Conservation (phyloP, 1,140 invertebrate genomes). For the Saxidomus purpurata region DNA sequence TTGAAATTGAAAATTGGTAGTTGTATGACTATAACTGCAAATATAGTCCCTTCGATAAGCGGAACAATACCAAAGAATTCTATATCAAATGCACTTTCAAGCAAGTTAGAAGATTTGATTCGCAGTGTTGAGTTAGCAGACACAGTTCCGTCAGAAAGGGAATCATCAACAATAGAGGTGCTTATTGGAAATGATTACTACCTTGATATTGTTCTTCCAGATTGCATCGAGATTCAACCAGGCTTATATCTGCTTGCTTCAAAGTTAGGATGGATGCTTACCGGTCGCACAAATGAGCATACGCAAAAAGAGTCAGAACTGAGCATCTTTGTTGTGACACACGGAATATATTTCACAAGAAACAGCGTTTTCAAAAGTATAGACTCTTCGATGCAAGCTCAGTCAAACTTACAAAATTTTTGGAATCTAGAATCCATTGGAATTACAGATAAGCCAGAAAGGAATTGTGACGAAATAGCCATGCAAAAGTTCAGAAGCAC, state of each 20-base stretch:
- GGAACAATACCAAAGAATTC: background rate
- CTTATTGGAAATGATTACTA: conserved; percentile 17
- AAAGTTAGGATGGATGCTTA: background rate
- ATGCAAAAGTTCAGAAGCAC: background rate
- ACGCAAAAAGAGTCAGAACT: too few relatives aligned
- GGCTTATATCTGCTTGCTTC: conserved; percentile 10
- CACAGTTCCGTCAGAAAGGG: background rate
- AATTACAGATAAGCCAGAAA: background rate
- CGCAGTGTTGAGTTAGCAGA: conserved; percentile 4
- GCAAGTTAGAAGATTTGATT: background rate
- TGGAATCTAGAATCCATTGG: conserved; percentile 43
- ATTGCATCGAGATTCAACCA: background rate
- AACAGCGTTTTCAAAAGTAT: background rate
- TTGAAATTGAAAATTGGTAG: background rate
- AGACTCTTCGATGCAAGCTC: background rate
- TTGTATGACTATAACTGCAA: conserved; percentile 18
- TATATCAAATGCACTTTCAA: background rate
- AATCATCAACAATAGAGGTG: background rate
- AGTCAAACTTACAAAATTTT: conserved; percentile 14
- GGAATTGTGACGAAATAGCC: background rate
- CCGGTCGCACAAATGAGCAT: background rate
- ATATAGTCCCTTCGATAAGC: conserved; percentile 20
- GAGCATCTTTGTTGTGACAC: conserved; percentile 40
- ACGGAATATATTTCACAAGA: conserved; percentile 11
- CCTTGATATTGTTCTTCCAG: background rate